A percentile compares a stretch with the other conserved stretches of the same genome.
These are phyloP conservation scores for Marasmarcha lunaedactyla DNA, from an alignment of 2,888 invertebrate genomes.

Conservation along the genomic window DNA sequence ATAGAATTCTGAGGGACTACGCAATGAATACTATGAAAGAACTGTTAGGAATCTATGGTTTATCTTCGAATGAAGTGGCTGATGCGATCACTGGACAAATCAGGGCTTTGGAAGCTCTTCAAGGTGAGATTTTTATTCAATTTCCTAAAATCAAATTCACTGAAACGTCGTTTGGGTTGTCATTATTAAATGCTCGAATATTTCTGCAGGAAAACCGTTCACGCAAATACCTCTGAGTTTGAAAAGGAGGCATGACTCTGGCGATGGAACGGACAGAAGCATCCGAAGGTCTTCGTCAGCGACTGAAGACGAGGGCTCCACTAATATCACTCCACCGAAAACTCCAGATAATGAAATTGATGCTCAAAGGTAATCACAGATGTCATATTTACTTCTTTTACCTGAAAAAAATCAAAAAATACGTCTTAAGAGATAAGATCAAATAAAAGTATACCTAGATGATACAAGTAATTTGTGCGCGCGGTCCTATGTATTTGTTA, in stretches of 20 bases:
- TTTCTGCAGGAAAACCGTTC: conserved; percentile 49
- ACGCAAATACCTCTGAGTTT: conserved; percentile 53
- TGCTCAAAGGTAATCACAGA: conserved; percentile 39
- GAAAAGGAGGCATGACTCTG: conserved; percentile 55
- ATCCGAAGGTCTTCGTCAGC: conserved; percentile 55
- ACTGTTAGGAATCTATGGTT: conserved; percentile 80
- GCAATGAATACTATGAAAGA: conserved; percentile 86
- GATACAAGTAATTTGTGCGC: too few relatives aligned
- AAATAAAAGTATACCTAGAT: too few relatives aligned
- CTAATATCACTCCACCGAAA: conserved; percentile 62
- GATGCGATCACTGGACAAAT: conserved; percentile 78
- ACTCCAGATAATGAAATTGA: conserved; percentile 63
- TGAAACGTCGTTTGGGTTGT: neutral
- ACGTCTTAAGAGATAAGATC: too few relatives aligned
- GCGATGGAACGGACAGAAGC: conserved; percentile 47
- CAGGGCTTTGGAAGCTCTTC: conserved; percentile 75
- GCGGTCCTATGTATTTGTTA: too few relatives aligned
- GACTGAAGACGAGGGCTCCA: conserved; percentile 61
- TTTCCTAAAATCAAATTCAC: neutral
- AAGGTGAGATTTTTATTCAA: conserved; percentile 63
- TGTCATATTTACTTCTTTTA: too few relatives aligned
- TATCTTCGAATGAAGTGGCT: conserved; percentile 77
- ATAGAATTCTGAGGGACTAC: conserved; percentile 78
- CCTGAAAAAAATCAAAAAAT: too few relatives aligned
- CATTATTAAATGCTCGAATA: neutral